Conservation (phyloP, 2,113 vertebrate genomes). For the Ictalurus furcatus region DNA sequence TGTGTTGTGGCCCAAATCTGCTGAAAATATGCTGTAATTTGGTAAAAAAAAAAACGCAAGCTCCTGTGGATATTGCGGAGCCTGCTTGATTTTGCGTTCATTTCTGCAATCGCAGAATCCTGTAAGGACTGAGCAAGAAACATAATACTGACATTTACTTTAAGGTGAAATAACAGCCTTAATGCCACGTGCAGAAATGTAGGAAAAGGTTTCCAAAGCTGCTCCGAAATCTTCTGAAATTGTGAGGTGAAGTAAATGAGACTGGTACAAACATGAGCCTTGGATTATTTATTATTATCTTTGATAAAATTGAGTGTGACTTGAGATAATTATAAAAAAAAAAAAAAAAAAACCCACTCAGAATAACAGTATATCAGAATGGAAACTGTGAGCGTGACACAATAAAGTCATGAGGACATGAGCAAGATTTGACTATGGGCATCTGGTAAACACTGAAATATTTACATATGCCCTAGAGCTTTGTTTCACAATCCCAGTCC, state of each 20-base stretch:
- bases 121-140: not conserved
- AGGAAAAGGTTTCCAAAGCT: not conserved
- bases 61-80: too few species aligned
- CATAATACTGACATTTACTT: not conserved
- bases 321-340: not conserved
- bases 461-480: slow-evolving; percentile 14
- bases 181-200: not conserved
- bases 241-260: not conserved
- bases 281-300: not conserved
- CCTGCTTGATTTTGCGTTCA: too few species aligned
- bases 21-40: too few species aligned
- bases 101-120: too few species aligned
- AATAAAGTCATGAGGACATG: not conserved
- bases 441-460: slow-evolving; percentile 18
- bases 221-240: not conserved
- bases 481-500: not conserved
- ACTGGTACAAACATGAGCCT: not conserved
- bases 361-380: not conserved
- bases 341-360: not conserved
- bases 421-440: slow-evolving; percentile 1
- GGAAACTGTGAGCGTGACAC: not conserved
- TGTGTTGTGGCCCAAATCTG: too few species aligned
- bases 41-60: too few species aligned
- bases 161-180: not conserved
- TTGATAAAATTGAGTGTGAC: not conserved